Evolutionary conservation across 2,797 vertebrate species (phyloP).

Genomic region (Silurus lanzhouensis): DNA sequence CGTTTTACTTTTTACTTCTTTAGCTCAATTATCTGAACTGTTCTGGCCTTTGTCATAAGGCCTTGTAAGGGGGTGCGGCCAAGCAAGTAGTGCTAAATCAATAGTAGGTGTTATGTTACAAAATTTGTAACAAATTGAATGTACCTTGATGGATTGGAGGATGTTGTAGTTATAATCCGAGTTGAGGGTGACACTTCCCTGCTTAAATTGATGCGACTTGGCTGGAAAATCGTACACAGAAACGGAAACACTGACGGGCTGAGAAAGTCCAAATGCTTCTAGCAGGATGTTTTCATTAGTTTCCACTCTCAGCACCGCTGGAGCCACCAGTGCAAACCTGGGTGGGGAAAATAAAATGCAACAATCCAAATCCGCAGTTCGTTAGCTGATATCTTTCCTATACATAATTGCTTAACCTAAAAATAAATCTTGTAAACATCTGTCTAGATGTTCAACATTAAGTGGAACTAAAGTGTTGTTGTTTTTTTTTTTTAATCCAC

Average conservation of each 20-base stretch:
- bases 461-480: neutral
- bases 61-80: neutral
- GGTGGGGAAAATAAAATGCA: neutral
- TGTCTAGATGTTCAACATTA: too few relatives aligned
- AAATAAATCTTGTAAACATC: too few relatives aligned
- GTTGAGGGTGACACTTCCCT: conserved; percentile 53
- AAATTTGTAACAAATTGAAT: neutral
- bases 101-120: neutral
- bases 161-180: conserved; percentile 55
- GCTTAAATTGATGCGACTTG: neutral
- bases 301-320: conserved; percentile 69
- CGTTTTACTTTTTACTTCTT: too few relatives aligned
- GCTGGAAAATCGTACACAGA: conserved; percentile 54
- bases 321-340: conserved; percentile 71
- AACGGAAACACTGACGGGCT: conserved; percentile 55
- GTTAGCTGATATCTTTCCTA: neutral
- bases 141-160: conserved; percentile 67
- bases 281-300: conserved; percentile 73
- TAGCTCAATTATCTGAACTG: too few relatives aligned
- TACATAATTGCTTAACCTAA: too few relatives aligned
- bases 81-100: neutral
- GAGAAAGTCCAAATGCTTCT: conserved; percentile 51
- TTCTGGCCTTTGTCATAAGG: neutral
- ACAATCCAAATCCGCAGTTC: neutral
- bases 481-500: neutral